Conservation (phyloP, 2,113 vertebrate genomes). For the Petaurus breviceps region DNA sequence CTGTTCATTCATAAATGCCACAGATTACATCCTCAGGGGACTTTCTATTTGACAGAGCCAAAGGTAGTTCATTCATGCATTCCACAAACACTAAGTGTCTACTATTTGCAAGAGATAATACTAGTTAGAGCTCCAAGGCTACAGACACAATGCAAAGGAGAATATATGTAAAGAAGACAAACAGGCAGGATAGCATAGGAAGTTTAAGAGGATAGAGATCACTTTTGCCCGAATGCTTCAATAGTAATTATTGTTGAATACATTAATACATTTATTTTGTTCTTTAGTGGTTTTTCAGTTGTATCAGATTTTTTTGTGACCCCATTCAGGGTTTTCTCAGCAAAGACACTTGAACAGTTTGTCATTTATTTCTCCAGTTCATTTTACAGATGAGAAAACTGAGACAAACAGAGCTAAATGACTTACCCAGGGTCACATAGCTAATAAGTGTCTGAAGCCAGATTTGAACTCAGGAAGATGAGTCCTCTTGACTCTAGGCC, state of each 20-base stretch:
- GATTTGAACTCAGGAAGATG: background rate
- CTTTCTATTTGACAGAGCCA: background rate
- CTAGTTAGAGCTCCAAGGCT: background rate
- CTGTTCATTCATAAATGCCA: background rate
- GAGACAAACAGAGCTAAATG: background rate
- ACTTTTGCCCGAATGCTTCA: background rate
- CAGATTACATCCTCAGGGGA: background rate
- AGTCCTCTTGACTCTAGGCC: too few species aligned
- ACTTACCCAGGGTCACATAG: background rate
- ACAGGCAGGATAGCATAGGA: background rate
- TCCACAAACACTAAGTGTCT: background rate
- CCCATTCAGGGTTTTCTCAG: background rate
- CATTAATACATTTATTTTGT: background rate
- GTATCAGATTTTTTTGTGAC: too few species aligned
- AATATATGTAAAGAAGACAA: background rate
- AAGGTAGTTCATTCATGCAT: background rate
- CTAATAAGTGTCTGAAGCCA: background rate
- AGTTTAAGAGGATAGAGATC: background rate
- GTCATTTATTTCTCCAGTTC: background rate
- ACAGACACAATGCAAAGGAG: background rate
- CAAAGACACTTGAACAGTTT: background rate
- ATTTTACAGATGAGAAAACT: background rate
- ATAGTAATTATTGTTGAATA: background rate
- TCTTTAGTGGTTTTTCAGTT: background rate
- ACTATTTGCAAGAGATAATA: background rate